A percentile compares a stretch with the other conserved stretches of the same genome.
These are phyloP conservation scores for Melipona quadrifasciata DNA, from an alignment of 1,140 invertebrate genomes.

Conservation along the genomic window DNA sequence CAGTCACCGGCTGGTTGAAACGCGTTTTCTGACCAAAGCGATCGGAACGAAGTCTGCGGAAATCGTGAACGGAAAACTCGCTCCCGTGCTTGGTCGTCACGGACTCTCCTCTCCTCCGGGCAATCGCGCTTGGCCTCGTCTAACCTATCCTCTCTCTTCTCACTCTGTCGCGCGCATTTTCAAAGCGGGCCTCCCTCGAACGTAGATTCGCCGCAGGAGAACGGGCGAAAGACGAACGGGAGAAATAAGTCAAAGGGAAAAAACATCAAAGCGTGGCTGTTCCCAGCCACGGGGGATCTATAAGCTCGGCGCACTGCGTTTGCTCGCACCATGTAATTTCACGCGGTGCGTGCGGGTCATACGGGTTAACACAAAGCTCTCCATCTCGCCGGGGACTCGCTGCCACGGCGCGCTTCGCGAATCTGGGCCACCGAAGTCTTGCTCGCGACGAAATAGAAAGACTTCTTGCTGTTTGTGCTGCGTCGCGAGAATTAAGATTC, in stretches of 20 bases:
- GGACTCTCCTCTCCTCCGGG: not conserved
- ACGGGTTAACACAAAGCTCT: not conserved
- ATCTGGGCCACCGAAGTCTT: not conserved
- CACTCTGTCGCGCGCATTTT: not conserved
- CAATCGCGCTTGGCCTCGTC: not conserved
- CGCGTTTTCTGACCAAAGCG: conserved; percentile 16
- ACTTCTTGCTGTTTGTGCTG: not conserved
- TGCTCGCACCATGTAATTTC: conserved; percentile 41
- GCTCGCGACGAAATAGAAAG: conserved; percentile 45
- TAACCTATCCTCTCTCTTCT: not conserved
- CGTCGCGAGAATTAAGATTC: not conserved
- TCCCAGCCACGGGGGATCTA: not conserved
- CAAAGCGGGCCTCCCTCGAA: not conserved
- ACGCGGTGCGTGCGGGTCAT: not conserved
- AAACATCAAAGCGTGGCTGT: conserved; percentile 32
- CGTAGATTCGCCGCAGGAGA: conserved; percentile 29
- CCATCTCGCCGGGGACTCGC: not conserved
- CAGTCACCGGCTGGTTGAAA: not conserved
- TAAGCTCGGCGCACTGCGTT: not conserved
- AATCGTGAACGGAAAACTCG: conserved; percentile 6
- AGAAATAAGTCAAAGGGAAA: conserved; percentile 25
- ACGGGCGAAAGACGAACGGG: not conserved
- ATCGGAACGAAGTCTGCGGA: not conserved
- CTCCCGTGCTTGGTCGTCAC: not conserved
- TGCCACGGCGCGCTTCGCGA: not conserved